Percentiles rank a stretch among this genome's conserved stretches.
Evolutionary conservation across 2,888 invertebrate species (phyloP).

Genomic region (Hypomecis punctinalis): DNA sequence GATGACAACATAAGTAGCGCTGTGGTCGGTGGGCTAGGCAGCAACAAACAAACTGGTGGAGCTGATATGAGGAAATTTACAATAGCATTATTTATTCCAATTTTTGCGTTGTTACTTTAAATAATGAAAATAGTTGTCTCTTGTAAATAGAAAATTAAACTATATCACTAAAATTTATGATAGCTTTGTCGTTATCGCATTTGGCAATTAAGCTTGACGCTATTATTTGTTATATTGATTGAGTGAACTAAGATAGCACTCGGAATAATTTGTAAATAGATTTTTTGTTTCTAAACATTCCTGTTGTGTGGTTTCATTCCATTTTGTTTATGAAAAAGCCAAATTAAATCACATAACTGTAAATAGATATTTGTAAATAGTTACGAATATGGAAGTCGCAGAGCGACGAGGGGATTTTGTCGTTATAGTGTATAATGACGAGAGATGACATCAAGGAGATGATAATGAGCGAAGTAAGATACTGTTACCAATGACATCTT

Average conservation of each 20-base stretch:
- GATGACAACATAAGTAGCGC: conserved; percentile 71
- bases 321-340: conserved; percentile 73
- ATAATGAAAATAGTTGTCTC: conserved; percentile 47
- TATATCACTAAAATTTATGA: conserved; percentile 64
- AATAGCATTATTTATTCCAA: conserved; percentile 61
- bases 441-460: conserved; percentile 61
- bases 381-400: conserved; percentile 73
- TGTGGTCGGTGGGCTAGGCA: conserved; percentile 71
- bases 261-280: conserved; percentile 68
- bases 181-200: conserved; percentile 68
- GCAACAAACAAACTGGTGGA: conserved; percentile 56
- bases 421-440: conserved; percentile 54
- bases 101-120: conserved; percentile 71
- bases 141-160: conserved; percentile 71
- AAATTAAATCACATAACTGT: conserved; percentile 76
- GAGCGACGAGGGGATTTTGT: conserved; percentile 69
- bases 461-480: conserved; percentile 59
- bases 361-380: conserved; percentile 82
- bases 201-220: conserved; percentile 73
- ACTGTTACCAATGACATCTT: conserved; percentile 71
- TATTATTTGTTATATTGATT: conserved; percentile 61
- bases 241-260: conserved; percentile 44
- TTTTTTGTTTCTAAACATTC: conserved; percentile 76
- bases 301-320: conserved; percentile 80
- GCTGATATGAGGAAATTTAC: conserved; percentile 56